Base-by-base conservation (phyloP, 1,140 invertebrate species). In the Lineus longissimus region DNA sequence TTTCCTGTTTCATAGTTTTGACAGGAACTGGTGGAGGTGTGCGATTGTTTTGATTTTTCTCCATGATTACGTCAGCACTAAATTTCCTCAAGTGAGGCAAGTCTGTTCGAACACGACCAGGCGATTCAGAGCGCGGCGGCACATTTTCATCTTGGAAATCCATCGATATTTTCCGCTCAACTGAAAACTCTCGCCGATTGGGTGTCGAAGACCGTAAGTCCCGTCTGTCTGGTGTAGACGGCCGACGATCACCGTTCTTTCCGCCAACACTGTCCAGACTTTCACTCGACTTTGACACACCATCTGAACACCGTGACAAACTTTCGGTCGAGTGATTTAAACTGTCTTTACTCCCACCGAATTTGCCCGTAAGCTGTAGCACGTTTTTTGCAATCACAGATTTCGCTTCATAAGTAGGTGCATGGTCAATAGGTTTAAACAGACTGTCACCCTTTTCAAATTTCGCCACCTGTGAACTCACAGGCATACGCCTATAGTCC, bases 331-430 rank as follows among this genome's bases (percentile, higher is more conserved):
- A 36, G 33, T 9, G 55, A 27, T 27, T 25, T 27, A 57, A 33
- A 25, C 27, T 57, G 23, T 57, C 55, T 27, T 31, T 29, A 33
- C 55, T 57, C 7, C 55, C 55, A 33, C 55, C 55, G 30, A 57
- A 57, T 31, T 57, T 57, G 6, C 51, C 57, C 7, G 66, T 56
- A 45, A 80, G 82, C 29, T 79, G 82, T 70, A 41, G 43, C 40
- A 61, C 63, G 22, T 29, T 55, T 87, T 73, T n/a, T 89, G 72
- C 71, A 90, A 87, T 0, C 89, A 88, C 75, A 91, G 91, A 77
- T 91, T 59, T 63, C 23, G 13, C 33, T 2, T 36, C 65, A 33
- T 15, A 7, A 36, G 33, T 36, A 7, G 33, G 33, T 4, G 33
- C 33, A 36, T 36, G 33, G 4, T 36, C 33, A 36, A 36, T 36